A percentile compares a stretch with the other conserved stretches of the same genome.
Conservation (phyloP, 2,113 vertebrate genomes). For the Baryphthengus martii region DNA sequence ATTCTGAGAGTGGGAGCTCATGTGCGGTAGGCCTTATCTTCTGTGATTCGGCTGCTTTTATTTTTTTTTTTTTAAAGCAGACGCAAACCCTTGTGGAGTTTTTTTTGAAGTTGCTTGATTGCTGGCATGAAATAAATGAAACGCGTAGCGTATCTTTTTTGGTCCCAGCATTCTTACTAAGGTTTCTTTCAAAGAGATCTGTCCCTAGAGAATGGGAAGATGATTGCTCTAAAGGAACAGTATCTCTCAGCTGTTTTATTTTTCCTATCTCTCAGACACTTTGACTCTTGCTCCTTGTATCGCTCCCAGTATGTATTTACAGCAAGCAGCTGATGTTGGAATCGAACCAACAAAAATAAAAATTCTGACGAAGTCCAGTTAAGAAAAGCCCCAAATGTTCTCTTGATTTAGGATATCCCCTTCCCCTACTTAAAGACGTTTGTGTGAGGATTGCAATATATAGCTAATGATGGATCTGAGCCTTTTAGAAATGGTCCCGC, state of each 20-base stretch:
- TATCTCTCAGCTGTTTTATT: neutral
- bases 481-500: neutral
- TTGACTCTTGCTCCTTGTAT: neutral
- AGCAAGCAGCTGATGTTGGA: constrained; percentile 53
- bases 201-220: neutral
- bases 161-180: neutral
- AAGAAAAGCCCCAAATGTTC: neutral
- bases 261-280: neutral
- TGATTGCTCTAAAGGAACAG: neutral
- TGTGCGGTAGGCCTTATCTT: neutral
- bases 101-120: neutral
- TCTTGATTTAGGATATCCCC: neutral
- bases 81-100: neutral
- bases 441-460: accelerated
- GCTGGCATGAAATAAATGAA: neutral
- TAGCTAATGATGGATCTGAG: neutral
- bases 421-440: neutral
- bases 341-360: constrained; percentile 43
- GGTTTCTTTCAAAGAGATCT: neutral
- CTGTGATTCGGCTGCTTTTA: neutral
- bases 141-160: neutral
- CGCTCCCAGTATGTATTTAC: constrained; percentile 31
- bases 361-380: neutral
- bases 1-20: neutral
- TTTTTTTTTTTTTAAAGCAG: neutral